Conservation (phyloP, 2,888 invertebrate genomes). For the Philopedon plagiatum region DNA sequence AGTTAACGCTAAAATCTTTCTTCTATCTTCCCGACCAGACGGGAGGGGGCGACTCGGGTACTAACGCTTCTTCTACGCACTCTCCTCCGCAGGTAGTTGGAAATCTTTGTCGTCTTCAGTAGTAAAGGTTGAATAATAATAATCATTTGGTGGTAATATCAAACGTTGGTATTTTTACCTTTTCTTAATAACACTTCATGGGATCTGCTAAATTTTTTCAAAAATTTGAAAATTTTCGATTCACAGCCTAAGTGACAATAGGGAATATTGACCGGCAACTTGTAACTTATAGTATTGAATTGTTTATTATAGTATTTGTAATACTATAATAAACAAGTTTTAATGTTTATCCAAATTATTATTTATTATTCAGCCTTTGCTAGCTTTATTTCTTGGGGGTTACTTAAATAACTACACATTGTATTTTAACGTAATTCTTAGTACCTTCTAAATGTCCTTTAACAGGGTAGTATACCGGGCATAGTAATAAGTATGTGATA, state of each 20-base stretch:
- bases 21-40: constrained; percentile 65
- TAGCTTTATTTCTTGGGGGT: background rate
- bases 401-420: background rate
- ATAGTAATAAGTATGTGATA: constrained; percentile 13
- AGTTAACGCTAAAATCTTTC: constrained; percentile 65
- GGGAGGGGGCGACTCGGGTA: background rate
- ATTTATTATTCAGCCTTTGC: background rate
- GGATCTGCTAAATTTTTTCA: too few species aligned
- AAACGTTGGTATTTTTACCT: too few species aligned
- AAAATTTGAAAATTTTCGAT: too few species aligned
- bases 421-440: background rate
- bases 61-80: constrained; percentile 21
- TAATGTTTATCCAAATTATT: too few species aligned
- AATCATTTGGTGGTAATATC: background rate
- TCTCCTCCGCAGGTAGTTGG: constrained; percentile 14
- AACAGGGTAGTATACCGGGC: constrained; percentile 3
- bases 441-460: background rate
- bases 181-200: too few species aligned
- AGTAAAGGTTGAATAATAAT: constrained; percentile 6
- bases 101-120: constrained; percentile 17
- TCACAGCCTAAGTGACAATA: too few species aligned
- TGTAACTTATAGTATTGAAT: too few species aligned
- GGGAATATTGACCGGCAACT: too few species aligned
- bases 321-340: too few species aligned
- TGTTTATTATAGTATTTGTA: too few species aligned